Evolutionary conservation across 1,140 invertebrate species (phyloP), one percentile per base, ranked within the genome.

Genomic region (Pinna nobilis): DNA sequence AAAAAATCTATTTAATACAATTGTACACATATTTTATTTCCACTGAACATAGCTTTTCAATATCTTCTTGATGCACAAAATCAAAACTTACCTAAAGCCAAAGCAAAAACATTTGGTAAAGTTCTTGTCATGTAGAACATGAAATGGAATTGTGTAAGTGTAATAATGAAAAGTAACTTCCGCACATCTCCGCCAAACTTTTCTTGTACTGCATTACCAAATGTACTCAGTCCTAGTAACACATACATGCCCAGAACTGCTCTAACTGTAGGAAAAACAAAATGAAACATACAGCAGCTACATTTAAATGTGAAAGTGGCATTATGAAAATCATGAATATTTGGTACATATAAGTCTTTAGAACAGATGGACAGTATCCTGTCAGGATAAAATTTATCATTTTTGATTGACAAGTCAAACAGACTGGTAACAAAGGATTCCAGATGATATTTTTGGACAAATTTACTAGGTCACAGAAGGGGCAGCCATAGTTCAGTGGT

Each of bases 121-220:
- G 97, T 93, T 64, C 98, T 91, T 74, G 95, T 96, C 82, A 96
- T 91, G 88, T 99, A 99, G 87, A 97, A 99, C 91, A 99, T 94
- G 84, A 99, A 98, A 90, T 99, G 98, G 90, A 98, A 99, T 86
- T 99, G 98, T 13, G 96, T 94, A 28, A 94, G 91, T 32, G 94
- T 97, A 50, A 99, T 92, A 4, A 94, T 84, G 39, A 95, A 91
- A 77, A 96, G 94, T 95, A 96, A 98, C 76, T 92, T 92, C 20
- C 93, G 91, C 86, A 95, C 93, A 70, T 92, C 91, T 37, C 87
- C 85, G 23, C 97, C 97, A 91, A 96, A 98, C 53, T 76, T 93
- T 90, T 80, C 92, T 92, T 82, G 61, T 15, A 91, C 77, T 20
- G 83, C 81, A 53, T 69, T 66, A 74, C 92, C 91, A 71, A 97